Percentiles rank a stretch among this genome's conserved stretches.
Evolutionary conservation across 1,140 invertebrate species (phyloP).

Genomic region (Gonioctena quinquepunctata): DNA sequence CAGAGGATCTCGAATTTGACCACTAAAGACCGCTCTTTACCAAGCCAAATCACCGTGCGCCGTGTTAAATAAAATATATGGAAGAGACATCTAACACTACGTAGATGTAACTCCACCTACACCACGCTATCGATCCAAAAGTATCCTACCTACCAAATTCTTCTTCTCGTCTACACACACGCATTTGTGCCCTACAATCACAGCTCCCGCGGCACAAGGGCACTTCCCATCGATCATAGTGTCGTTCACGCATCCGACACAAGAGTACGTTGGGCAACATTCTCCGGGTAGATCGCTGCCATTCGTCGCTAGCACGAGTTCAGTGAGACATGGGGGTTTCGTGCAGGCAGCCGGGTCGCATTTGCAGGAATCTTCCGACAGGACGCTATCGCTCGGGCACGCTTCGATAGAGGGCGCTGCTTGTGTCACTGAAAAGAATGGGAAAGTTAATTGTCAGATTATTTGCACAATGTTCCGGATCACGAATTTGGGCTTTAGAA

Average conservation of each 20-base stretch:
- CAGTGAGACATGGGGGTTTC: conserved; percentile 40
- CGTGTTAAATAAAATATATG: too few species aligned
- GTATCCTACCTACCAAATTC: conserved; percentile 21
- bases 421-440: conserved; percentile 32
- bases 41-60: too few species aligned
- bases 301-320: conserved; percentile 29
- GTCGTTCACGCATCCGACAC: conserved; percentile 41
- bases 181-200: conserved; percentile 39
- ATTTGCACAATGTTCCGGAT: too few species aligned
- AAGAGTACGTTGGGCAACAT: conserved; percentile 47
- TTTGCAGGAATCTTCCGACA: conserved; percentile 38
- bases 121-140: too few species aligned
- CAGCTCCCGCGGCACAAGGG: conserved; percentile 44
- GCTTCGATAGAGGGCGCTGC: conserved; percentile 39
- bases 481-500: too few species aligned
- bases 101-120: too few species aligned
- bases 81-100: too few species aligned
- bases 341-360: conserved; percentile 38
- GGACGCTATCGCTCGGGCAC: conserved; percentile 45
- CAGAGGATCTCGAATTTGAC: too few species aligned
- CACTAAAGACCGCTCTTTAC: too few species aligned
- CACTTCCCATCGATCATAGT: conserved; percentile 41
- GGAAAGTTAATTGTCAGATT: too few species aligned
- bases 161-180: conserved; percentile 41
- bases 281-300: conserved; percentile 34